phyloP scores from a whole-genome alignment of 2,113 vertebrate species.

The Heteronetta atricapilla region DNA sequence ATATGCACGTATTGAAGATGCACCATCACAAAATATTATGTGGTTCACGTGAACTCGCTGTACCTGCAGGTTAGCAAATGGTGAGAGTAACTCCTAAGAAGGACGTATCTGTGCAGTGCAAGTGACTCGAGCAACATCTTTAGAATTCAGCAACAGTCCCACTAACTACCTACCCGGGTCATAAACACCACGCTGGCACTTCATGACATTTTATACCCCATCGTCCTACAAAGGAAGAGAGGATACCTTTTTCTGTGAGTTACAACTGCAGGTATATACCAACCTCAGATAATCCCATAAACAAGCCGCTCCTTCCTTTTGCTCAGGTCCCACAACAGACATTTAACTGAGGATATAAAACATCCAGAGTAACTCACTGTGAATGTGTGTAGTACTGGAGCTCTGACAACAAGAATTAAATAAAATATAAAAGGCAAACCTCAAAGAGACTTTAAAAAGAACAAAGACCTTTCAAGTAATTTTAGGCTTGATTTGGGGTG shows the following conservation, averaged over 20 bases:
- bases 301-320: neutral
- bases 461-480: slow-evolving; percentile 46
- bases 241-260: neutral
- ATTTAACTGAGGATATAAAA: slow-evolving; percentile 25
- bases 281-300: neutral
- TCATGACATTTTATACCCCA: neutral
- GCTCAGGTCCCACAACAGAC: slow-evolving; percentile 23
- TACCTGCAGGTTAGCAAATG: neutral
- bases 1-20: neutral
- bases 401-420: slow-evolving; percentile 25
- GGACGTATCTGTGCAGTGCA: neutral
- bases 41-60: neutral
- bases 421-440: slow-evolving; percentile 46
- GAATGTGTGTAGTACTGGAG: slow-evolving; percentile 25
- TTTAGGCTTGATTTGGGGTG: neutral
- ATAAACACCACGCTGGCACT: neutral
- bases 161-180: neutral
- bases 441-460: slow-evolving; percentile 53
- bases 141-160: neutral
- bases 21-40: neutral
- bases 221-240: neutral
- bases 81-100: neutral
- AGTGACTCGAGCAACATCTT: neutral
- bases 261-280: neutral
- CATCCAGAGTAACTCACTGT: neutral